Evolutionary conservation across 2,113 vertebrate genomes (phyloP), one percentile per base, ranked within the genome.

Genomic region (Clinocottus analis): DNA sequence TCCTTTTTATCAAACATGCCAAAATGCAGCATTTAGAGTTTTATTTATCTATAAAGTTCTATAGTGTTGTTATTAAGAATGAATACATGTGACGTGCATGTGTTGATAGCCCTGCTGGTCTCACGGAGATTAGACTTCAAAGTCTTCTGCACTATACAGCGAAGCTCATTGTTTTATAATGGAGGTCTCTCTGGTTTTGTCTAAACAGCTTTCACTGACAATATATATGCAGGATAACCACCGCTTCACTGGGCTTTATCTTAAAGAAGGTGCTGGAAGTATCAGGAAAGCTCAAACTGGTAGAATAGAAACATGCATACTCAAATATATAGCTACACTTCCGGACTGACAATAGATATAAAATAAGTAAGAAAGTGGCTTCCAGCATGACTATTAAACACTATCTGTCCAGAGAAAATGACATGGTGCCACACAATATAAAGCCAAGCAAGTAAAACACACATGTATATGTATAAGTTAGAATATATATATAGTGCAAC

Each of bases 111-210:
- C 59, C 35, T 58, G 45, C 29, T 21, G 35, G 23, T 49, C 65
- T 41, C 29, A 58, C 31, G 60, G 14, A 63, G 51, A 59, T 29
- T 11, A 51, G 41, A 53, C 37, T 51, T 55, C 41, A n/a, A 41
- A 43, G 31, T 75, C 63, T 73, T 37, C 45, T 60, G 72, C n/a
- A 23, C 31, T 61, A 21, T 53, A 55, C 49, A 56, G 60, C 70
- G 68, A 25, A 78, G 62, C n/a, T 55, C 9, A 39, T 47, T 75
- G 55, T 61, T 65, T 33, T 41, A 39, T 29, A 41, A 69, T 51
- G 25, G 17, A 64, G 29, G 43, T 55, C 33, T 51, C 51, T 56
- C 1, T 35, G 25, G 17, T 29, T 51, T 35, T 71, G 43, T 53
- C 31, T 14, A 56, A 61, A 35, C 17, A 49, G 47, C 61, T 68